Conservation (phyloP, 2,888 invertebrate species). For the Andrena bicolor region DNA sequence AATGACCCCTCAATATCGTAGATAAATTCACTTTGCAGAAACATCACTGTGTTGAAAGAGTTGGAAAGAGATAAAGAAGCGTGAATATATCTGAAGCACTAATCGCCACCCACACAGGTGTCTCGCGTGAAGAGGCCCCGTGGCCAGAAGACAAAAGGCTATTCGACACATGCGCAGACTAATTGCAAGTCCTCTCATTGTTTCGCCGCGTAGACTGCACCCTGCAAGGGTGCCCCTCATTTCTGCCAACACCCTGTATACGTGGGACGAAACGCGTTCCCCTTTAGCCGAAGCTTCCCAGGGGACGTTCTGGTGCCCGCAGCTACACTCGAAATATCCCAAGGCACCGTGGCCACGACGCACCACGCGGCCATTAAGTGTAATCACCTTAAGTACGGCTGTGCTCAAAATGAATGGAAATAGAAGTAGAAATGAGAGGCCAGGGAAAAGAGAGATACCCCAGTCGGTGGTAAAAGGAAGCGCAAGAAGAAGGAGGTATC, state of each 20-base stretch:
- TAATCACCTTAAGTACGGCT: conserved; percentile 71
- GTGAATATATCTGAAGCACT: too few species aligned
- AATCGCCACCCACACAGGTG: too few species aligned
- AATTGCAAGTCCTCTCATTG: too few species aligned
- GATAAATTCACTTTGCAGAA: too few species aligned
- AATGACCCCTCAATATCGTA: too few species aligned
- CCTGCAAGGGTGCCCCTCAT: not conserved
- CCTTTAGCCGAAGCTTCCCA: conserved; percentile 22
- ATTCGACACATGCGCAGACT: too few species aligned
- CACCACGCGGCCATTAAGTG: conserved; percentile 69
- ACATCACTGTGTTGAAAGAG: too few species aligned
- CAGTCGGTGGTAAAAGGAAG: conserved; percentile 4
- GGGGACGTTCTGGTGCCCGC: conserved; percentile 45
- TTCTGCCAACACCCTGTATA: not conserved
- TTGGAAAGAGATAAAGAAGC: too few species aligned
- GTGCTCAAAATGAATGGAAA: conserved; percentile 54
- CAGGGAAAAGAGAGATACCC: conserved; percentile 3
- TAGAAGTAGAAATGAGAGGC: conserved; percentile 63
- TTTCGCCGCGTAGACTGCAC: too few species aligned
- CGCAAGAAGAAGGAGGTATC: not conserved
- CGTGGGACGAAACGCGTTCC: not conserved
- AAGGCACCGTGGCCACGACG: conserved; percentile 24
- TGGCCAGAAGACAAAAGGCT: too few species aligned
- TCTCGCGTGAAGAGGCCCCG: too few species aligned
- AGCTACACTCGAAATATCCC: conserved; percentile 46